These are phyloP conservation scores for Anas platyrhynchos DNA, from an alignment of 2,113 vertebrate genomes.

Conservation along the genomic window DNA sequence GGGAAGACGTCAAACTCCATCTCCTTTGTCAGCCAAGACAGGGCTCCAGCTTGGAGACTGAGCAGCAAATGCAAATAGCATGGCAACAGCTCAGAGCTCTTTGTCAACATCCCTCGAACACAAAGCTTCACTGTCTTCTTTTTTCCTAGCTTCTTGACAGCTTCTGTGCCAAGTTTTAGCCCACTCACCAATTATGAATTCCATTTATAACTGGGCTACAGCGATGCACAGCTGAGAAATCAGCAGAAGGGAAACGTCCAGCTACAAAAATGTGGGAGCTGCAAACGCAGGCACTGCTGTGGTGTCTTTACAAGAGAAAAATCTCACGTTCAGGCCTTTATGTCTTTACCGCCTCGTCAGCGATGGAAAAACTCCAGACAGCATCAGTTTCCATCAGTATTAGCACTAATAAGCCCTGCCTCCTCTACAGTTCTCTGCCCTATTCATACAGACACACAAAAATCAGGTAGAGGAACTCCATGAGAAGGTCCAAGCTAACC, in stretches of 20 bases:
- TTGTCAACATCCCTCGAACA: background rate
- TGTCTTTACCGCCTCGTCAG: background rate
- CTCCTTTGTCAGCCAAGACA: conserved; percentile 5
- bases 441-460: background rate
- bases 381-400: background rate
- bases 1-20: background rate
- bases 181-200: conserved; percentile 55
- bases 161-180: conserved; percentile 48
- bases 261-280: background rate
- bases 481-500: background rate
- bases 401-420: background rate
- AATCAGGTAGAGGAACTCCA: background rate
- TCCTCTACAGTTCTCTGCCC: background rate
- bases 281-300: background rate
- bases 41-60: background rate
- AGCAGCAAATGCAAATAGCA: conserved; percentile 29
- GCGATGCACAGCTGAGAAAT: conserved; percentile 22
- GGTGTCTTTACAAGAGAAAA: background rate
- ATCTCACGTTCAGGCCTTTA: background rate
- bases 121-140: conserved; percentile 50
- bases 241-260: background rate
- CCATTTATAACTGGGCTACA: background rate
- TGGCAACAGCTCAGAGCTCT: background rate
- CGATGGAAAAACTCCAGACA: background rate
- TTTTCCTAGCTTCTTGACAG: conserved; percentile 5